Base-by-base conservation (phyloP, 1,140 invertebrate species). In the Drosophila sp. region DNA sequence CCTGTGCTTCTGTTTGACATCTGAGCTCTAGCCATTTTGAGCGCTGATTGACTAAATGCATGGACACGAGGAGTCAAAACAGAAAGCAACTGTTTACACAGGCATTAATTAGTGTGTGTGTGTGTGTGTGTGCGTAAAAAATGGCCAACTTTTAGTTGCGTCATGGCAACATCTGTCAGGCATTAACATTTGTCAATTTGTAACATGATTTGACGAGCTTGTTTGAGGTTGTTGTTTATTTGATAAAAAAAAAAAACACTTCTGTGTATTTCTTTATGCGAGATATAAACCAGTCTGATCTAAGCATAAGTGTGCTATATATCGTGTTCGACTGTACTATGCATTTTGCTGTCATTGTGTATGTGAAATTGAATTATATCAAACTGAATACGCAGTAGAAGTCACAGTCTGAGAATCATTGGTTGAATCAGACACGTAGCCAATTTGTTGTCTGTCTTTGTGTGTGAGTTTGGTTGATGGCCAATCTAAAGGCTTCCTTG, bases 311-410 rank as follows among this genome's bases (percentile, higher is more conserved):
- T 73, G 62, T 63, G 72, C 72, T 46, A 63, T 67, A 40, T 45
- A 45, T 69, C 14, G 53, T 29, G 38, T 45, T n/a, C 11, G 34
- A 7, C 36, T 7, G 11, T 4, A 36, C 34, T 66, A 63, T 66
- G 36, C 62, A 53, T 54, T 48, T 50, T 56, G 50, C 13, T 54
- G 53, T 25, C 58, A 41, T 32, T 61, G 57, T 70, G 27, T 58
- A 54, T 69, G 61, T 66, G 38, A 76, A 86, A 87, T 86, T 86
- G 82, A 86, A 86, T 86, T 87, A 86, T 72, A 57, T 58, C 79
- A 63, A 75, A 67, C 56, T 54, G 70, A 78, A 74, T 81, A 57
- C 79, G 40, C 79, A 73, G 38, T 67, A 81, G 72, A 75, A 86
- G 69, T 87, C 82, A 72, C 16, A 64, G 72, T 61, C 64, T 34